Evolutionary conservation across 2,113 vertebrate genomes (phyloP).

Genomic region (Hiodon alosoides): DNA sequence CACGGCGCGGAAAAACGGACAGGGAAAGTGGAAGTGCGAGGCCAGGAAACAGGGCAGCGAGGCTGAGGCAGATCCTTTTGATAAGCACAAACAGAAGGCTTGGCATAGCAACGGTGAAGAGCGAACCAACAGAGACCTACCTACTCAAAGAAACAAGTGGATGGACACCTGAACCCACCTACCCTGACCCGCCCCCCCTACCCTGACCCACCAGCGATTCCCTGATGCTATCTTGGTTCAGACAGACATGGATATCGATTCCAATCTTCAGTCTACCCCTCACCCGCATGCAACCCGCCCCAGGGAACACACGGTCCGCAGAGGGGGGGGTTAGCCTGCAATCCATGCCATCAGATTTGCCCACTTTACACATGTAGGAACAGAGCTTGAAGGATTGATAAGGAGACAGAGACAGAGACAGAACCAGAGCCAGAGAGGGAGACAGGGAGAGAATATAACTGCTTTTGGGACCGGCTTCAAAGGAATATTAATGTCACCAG

Average conservation of each 20-base stretch:
- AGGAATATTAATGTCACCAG: conserved; percentile 28
- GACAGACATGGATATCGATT: no score
- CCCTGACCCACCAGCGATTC: no score
- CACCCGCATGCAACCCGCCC: no score
- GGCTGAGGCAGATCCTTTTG: no score
- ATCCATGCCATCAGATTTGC: no score
- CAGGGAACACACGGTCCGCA: no score
- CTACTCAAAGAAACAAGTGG: neutral
- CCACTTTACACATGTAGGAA: neutral
- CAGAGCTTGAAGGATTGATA: neutral
- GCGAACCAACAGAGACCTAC: no score
- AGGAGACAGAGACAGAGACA: neutral
- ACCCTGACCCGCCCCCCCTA: no score
- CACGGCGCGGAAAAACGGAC: neutral
- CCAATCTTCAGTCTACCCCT: no score
- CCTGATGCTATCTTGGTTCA: no score
- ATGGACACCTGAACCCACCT: neutral
- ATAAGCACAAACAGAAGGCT: no score
- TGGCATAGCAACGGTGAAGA: no score
- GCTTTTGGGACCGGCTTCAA: conserved; percentile 25
- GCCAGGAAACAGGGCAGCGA: neutral
- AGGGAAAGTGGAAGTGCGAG: neutral
- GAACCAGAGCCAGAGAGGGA: neutral
- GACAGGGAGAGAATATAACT: conserved; percentile 2
- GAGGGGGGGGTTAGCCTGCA: neutral